phyloP scores from a whole-genome alignment of 35 echinoderm and acorn worm genomes.

The Strongylocentrotus purpuratus region DNA sequence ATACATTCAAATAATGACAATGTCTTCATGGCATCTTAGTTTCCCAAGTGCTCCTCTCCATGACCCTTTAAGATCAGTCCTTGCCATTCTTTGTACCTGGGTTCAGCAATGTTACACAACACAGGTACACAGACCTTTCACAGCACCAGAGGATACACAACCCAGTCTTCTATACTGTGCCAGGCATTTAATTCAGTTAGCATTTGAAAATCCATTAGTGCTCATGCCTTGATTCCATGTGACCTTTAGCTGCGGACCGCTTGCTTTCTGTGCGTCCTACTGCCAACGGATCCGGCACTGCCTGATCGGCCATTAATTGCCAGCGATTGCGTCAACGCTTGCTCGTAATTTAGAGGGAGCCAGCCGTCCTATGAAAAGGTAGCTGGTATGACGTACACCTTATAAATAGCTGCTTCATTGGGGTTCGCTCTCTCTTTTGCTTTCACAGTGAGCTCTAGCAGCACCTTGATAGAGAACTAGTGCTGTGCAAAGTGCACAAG shows the following conservation, averaged over 20 bases:
- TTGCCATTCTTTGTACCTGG: neutral
- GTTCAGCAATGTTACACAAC: neutral
- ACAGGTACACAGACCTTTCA: neutral
- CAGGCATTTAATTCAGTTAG: constrained; percentile 35
- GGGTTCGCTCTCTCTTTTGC: neutral
- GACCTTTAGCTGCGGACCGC: constrained; percentile 28
- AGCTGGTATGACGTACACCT: neutral
- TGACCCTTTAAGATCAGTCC: no score
- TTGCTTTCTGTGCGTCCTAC: constrained; percentile 4
- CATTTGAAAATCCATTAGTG: constrained; percentile 41
- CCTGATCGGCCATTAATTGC: constrained; percentile 40
- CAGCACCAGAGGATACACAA: neutral
- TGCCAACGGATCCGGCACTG: constrained; percentile 24
- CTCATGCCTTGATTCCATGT: constrained; percentile 31
- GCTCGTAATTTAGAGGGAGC: constrained; percentile 32
- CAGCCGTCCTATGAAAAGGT: neutral
- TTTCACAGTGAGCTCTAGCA: neutral
- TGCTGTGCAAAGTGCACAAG: neutral
- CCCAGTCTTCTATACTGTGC: neutral
- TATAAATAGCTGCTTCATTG: neutral
- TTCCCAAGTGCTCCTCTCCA: no score
- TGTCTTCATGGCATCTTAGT: no score
- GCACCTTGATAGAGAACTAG: neutral
- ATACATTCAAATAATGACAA: no score
- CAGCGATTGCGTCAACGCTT: constrained; percentile 26